Evolutionary conservation across 2,888 invertebrate species (phyloP).

Genomic region (Boloria selene): DNA sequence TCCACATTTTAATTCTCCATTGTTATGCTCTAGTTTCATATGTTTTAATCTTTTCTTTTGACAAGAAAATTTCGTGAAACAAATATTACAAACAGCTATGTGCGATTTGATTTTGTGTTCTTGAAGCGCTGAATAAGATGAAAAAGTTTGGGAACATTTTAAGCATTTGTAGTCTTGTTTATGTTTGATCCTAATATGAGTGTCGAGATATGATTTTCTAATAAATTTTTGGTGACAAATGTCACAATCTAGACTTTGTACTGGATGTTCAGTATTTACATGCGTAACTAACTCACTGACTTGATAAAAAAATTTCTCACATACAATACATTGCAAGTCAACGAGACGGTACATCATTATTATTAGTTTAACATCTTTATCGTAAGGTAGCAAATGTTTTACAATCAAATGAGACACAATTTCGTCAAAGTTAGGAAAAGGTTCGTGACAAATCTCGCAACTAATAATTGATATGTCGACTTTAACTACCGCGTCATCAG

Average conservation of each 20-base stretch:
- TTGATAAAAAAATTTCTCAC: constrained; percentile 53
- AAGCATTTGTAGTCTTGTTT: constrained; percentile 54
- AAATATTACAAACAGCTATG: constrained; percentile 61
- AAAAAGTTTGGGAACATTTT: constrained; percentile 54
- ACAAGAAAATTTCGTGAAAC: constrained; percentile 59
- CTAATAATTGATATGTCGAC: constrained; percentile 63
- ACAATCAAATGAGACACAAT: constrained; percentile 54
- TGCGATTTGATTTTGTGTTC: constrained; percentile 60
- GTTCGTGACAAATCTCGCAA: constrained; percentile 58
- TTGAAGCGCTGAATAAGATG: constrained; percentile 49
- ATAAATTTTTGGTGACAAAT: constrained; percentile 58
- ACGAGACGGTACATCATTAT: constrained; percentile 56
- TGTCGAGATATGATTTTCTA: constrained; percentile 58
- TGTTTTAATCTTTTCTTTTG: constrained; percentile 57
- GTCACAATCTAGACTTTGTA: constrained; percentile 53
- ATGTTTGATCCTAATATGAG: constrained; percentile 58
- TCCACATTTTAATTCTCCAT: constrained; percentile 54
- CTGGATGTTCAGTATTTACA: constrained; percentile 57
- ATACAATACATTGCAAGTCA: constrained; percentile 61
- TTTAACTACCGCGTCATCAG: constrained; percentile 63
- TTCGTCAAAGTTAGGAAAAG: constrained; percentile 47
- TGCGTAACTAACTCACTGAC: constrained; percentile 61
- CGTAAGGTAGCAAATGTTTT: constrained; percentile 58
- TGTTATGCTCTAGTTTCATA: constrained; percentile 59
- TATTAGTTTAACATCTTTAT: constrained; percentile 50